Evolutionary conservation across 2,113 vertebrate genomes (phyloP), one percentile per base, ranked within the genome.

Genomic region (Rhodinocichla rosea): DNA sequence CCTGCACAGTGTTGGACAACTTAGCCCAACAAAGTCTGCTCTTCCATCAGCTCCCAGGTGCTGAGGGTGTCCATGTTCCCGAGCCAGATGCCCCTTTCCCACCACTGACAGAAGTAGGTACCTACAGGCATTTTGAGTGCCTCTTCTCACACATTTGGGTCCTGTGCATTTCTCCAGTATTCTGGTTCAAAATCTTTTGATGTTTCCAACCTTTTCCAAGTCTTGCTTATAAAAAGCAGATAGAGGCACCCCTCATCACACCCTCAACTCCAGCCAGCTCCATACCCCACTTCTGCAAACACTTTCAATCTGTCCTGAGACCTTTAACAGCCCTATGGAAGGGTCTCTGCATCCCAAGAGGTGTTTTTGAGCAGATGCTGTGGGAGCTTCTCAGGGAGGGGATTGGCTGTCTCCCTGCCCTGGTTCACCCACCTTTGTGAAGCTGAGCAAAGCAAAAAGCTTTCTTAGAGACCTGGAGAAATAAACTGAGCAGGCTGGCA

Each of bases 351-450:
- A 67, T 59, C 56, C 85, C 82, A 49, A 30, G 68, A 28, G 39
- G 23, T 1, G 1, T 13, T 78, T 89, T 32, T 3, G 44, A 42
- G 52, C 1, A 4, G 69, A 39, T 55, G 47, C 28, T 42, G 18
- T 8, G 44, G 62, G 60, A 52, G 9, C 17, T 68, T 84, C 67
- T 32, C 32, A 27, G 23, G 33, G 19, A 16, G 7, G 14, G 47
- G 15, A 3, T 53, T 3, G 7, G 19, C 32, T 49, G 15, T 45
- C 13, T 69, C 33, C 22, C 9, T 0, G 0, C 9, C 1, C 42
- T 42, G 63, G 13, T 32, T 90, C 53, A 57, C 28, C 30, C 19
- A 1, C 28, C 50, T 65, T 56, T 3, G 2, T 17, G 4, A 40
- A 64, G 44, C 40, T 60, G 50, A 18, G 75, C 57, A 73, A 68